Conservation (phyloP, 2,113 vertebrate species). For the Melanostigma gelatinosum region DNA sequence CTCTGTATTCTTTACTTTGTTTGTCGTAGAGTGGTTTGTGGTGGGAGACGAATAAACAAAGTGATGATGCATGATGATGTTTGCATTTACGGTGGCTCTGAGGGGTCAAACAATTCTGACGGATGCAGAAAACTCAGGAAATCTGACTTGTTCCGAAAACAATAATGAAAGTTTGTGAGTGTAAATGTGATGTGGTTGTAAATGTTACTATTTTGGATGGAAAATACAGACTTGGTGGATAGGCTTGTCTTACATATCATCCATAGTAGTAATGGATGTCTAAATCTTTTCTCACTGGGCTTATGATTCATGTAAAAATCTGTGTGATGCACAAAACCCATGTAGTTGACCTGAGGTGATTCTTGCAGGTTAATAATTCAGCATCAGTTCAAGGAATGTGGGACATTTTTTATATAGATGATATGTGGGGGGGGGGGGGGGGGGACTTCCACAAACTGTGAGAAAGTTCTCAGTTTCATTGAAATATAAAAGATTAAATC, state of each 20-base stretch:
- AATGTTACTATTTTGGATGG: no score
- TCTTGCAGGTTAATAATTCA: neutral
- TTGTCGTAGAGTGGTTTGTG: no score
- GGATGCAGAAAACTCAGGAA: no score
- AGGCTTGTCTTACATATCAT: neutral
- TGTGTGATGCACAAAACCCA: neutral
- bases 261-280: neutral
- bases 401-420: neutral
- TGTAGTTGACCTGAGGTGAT: neutral
- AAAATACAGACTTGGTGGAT: neutral
- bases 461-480: neutral
- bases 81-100: no score
- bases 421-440: neutral
- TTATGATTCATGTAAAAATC: neutral
- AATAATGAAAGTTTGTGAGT: no score
- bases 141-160: no score
- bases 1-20: no score
- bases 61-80: no score
- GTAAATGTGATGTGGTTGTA: no score
- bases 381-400: neutral
- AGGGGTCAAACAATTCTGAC: no score
- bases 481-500: constrained; percentile 2
- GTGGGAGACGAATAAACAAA: no score
- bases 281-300: neutral
- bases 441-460: neutral